Conservation (phyloP, 2,888 invertebrate species). For the Diadegma fenestrale region DNA sequence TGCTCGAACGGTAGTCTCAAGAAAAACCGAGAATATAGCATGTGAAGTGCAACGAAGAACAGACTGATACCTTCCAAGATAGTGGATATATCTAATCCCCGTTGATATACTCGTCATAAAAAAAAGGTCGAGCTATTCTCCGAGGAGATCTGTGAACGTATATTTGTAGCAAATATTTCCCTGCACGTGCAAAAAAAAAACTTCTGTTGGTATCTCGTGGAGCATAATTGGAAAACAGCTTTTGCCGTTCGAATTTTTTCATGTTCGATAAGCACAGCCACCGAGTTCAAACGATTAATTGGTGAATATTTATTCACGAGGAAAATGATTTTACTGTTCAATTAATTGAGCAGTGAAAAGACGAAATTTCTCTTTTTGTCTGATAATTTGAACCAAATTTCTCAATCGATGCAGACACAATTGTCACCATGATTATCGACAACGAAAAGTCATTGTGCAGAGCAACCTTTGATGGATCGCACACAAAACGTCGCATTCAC, state of each 20-base stretch:
- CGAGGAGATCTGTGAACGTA: not conserved
- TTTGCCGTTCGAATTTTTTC: not conserved
- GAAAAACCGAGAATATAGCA: constrained; percentile 46
- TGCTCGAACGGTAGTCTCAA: constrained; percentile 34
- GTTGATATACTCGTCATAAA: constrained; percentile 59
- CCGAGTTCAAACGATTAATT: not conserved
- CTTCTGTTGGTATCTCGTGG: not conserved
- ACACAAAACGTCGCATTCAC: constrained; percentile 5
- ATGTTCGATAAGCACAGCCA: not conserved
- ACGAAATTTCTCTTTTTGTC: too few species aligned
- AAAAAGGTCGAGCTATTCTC: constrained; percentile 15
- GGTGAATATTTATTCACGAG: not conserved
- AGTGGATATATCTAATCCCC: constrained; percentile 16
- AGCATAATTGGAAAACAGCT: not conserved
- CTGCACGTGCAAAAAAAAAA: not conserved
- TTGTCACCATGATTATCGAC: not conserved
- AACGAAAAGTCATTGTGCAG: not conserved
- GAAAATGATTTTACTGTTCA: not conserved
- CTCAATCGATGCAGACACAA: not conserved
- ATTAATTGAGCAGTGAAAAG: too few species aligned
- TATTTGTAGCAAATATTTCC: constrained; percentile 19
- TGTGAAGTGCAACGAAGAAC: constrained; percentile 27
- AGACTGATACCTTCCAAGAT: constrained; percentile 33
- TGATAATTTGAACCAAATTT: not conserved
- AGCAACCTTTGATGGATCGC: not conserved